Conservation (phyloP, 2,888 invertebrate genomes). For the Spodoptera littoralis region DNA sequence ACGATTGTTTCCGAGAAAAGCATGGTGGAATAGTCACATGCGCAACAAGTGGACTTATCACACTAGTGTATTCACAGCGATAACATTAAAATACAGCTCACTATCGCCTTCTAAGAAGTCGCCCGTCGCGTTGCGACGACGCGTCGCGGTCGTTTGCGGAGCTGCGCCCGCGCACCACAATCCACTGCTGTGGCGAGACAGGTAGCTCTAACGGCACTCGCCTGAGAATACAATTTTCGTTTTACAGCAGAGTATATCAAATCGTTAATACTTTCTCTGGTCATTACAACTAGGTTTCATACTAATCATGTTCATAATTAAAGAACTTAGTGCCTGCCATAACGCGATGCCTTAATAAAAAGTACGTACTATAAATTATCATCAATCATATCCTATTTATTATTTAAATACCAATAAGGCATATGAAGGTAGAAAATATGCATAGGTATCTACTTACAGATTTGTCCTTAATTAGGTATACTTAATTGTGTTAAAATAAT, state of each 20-base stretch:
- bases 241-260: conserved; percentile 72
- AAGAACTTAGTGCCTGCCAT: too few species aligned
- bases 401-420: too few species aligned
- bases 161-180: conserved; percentile 46
- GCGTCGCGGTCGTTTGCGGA: conserved; percentile 54
- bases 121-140: conserved; percentile 60
- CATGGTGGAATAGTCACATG: conserved; percentile 74
- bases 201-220: conserved; percentile 86
- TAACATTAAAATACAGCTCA: conserved; percentile 86
- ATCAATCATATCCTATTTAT: too few species aligned
- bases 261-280: conserved; percentile 78
- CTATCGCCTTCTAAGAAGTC: conserved; percentile 85
- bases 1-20: conserved; percentile 76
- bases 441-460: too few species aligned
- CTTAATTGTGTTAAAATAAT: conserved; percentile 3
- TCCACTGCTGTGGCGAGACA: conserved; percentile 72
- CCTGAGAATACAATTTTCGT: conserved; percentile 80
- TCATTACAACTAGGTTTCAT: conserved; percentile 64
- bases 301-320: too few species aligned
- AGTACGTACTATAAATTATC: too few species aligned
- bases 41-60: conserved; percentile 83
- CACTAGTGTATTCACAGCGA: conserved; percentile 80
- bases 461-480: not conserved
- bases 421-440: not conserved
- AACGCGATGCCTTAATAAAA: too few species aligned